Conservation (phyloP, 2,888 invertebrate species). For the Drosophila robusta region DNA sequence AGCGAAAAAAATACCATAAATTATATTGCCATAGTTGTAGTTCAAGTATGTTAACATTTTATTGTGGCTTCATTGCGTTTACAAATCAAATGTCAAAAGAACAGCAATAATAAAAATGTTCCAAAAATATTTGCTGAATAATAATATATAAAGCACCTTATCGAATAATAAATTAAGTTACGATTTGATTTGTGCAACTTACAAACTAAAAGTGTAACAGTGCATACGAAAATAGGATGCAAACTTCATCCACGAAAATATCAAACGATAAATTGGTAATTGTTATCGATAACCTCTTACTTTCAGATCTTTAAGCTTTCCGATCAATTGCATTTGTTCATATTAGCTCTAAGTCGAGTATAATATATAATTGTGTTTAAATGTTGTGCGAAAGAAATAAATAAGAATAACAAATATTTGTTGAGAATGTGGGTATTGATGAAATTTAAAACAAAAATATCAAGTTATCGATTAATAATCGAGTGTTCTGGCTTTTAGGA, state of each 20-base stretch:
- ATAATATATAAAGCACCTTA: conserved; percentile 65
- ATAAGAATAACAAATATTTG: conserved; percentile 36
- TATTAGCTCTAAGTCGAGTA: conserved; percentile 6
- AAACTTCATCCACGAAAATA: conserved; percentile 10
- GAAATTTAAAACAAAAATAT: not conserved
- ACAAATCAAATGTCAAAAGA: conserved; percentile 50
- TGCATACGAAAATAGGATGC: conserved; percentile 13
- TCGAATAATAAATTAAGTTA: conserved; percentile 44
- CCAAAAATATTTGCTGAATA: conserved; percentile 65
- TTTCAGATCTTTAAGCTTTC: not conserved
- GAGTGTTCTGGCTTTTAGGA: conserved; percentile 1
- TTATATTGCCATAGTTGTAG: not conserved
- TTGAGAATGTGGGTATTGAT: conserved; percentile 6
- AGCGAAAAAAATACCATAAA: not conserved
- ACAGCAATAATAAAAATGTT: conserved; percentile 38
- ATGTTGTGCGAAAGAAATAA: conserved; percentile 33
- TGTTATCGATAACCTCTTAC: conserved; percentile 8
- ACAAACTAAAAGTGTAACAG: conserved; percentile 33
- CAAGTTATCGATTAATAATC: not conserved
- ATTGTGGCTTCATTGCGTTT: conserved; percentile 51
- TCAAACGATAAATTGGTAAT: conserved; percentile 8
- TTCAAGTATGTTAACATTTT: conserved; percentile 55
- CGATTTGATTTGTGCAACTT: conserved; percentile 62
- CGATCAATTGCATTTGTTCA: conserved; percentile 9
- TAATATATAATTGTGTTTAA: not conserved